Evolutionary conservation across 2,888 invertebrate genomes (phyloP).

Genomic region (Neoitamus cyanurus): DNA sequence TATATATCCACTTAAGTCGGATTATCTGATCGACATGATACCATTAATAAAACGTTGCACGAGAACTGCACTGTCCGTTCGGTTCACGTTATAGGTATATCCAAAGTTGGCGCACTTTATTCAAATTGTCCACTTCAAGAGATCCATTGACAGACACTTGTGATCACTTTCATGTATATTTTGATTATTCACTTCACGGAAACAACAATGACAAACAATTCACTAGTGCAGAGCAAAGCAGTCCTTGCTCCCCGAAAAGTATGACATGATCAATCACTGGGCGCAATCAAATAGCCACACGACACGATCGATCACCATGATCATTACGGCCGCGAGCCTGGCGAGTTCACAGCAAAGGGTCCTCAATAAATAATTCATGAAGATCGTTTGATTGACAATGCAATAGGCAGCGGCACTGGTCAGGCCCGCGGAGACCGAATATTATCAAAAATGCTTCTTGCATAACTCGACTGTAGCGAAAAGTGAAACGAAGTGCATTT

Average conservation of each 20-base stretch:
- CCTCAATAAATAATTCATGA: slow-evolving; percentile 45
- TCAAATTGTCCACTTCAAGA: background rate
- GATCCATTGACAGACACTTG: background rate
- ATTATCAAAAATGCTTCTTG: slow-evolving; percentile 27
- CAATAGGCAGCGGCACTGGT: background rate
- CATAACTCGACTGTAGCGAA: slow-evolving; percentile 9
- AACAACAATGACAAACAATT: slow-evolving; percentile 10
- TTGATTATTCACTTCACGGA: slow-evolving; percentile 27
- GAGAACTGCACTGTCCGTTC: background rate
- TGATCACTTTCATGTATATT: slow-evolving; percentile 21
- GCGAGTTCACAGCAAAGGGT: background rate
- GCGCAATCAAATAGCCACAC: slow-evolving; percentile 38
- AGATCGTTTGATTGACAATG: slow-evolving; percentile 44
- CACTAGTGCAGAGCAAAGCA: background rate
- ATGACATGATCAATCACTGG: slow-evolving; percentile 36
- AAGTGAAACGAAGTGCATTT: slow-evolving; percentile 31
- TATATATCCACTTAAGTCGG: slow-evolving; percentile 19
- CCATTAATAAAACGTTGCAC: background rate
- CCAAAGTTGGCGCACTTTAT: slow-evolving; percentile 14
- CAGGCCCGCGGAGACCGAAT: background rate
- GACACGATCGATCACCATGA: slow-evolving; percentile 31
- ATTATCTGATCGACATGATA: slow-evolving; percentile 9
- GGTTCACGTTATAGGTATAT: background rate
- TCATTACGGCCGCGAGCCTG: slow-evolving; percentile 6
- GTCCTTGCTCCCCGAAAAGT: background rate